A percentile compares a stretch with the other conserved stretches of the same genome.
Conservation (phyloP, 1,140 invertebrate genomes). For the Neotoxoptera formosana region DNA sequence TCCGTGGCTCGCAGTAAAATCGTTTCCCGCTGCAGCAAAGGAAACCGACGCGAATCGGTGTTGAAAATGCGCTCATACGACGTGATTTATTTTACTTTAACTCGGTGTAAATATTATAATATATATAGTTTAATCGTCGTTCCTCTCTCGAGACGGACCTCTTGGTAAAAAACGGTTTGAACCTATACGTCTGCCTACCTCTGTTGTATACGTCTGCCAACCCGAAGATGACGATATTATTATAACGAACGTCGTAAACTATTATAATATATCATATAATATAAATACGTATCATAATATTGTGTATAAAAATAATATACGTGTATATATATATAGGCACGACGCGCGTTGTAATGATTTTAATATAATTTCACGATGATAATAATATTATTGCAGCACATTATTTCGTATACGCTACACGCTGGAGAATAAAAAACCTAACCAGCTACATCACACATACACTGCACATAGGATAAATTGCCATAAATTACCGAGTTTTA, state of each 20-base stretch:
- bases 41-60: neutral
- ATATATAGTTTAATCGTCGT: conserved; percentile 8
- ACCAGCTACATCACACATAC: too few species aligned
- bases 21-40: neutral
- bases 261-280: neutral
- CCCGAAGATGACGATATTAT: neutral
- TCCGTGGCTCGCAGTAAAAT: neutral
- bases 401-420: neutral
- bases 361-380: conserved; percentile 2
- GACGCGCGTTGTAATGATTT: neutral
- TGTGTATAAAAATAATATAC: too few species aligned
- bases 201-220: too few species aligned
- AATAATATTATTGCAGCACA: neutral
- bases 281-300: too few species aligned
- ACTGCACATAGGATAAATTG: neutral
- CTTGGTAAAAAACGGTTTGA: neutral
- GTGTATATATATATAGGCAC: neutral
- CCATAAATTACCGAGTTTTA: neutral
- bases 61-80: neutral
- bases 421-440: neutral
- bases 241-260: neutral
- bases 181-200: neutral
- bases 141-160: neutral
- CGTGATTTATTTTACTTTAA: neutral
- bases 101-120: too few species aligned